phyloP scores from a whole-genome alignment of 2,888 invertebrate genomes.

The Rosalia funebris region DNA sequence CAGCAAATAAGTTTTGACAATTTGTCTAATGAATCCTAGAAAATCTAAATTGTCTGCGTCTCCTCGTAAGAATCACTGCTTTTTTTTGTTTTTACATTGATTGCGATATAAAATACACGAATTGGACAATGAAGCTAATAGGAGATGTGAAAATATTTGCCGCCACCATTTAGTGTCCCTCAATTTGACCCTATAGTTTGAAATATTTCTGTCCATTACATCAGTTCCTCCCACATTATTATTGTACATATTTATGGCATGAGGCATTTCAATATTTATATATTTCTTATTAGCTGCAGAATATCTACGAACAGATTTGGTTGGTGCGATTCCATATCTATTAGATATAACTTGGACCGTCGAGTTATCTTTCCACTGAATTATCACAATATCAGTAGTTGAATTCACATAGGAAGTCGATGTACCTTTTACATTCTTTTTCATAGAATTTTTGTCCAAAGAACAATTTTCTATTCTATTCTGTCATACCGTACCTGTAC shows the following conservation, averaged over 20 bases:
- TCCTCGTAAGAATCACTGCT: not conserved
- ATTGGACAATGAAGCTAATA: not conserved
- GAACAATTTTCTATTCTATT: not conserved
- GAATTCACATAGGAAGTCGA: not conserved
- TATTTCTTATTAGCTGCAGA: not conserved
- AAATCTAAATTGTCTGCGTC: not conserved
- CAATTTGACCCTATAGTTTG: not conserved
- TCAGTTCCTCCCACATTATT: not conserved
- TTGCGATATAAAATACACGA: not conserved
- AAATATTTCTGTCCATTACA: not conserved
- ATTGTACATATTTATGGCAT: not conserved
- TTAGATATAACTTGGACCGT: not conserved
- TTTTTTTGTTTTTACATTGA: not conserved
- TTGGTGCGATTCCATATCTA: not conserved
- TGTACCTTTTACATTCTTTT: not conserved
- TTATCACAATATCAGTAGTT: not conserved
- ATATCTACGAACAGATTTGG: not conserved
- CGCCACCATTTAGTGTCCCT: not conserved
- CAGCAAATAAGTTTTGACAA: not conserved
- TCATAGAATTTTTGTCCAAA: not conserved
- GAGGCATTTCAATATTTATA: not conserved
- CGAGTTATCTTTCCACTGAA: not conserved
- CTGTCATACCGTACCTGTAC: not conserved
- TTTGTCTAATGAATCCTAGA: not conserved
- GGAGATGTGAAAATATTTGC: not conserved